Percentiles rank a stretch among this genome's conserved stretches.
Evolutionary conservation across 2,888 invertebrate species (phyloP).

Genomic region (Stictocephala bisonia): DNA sequence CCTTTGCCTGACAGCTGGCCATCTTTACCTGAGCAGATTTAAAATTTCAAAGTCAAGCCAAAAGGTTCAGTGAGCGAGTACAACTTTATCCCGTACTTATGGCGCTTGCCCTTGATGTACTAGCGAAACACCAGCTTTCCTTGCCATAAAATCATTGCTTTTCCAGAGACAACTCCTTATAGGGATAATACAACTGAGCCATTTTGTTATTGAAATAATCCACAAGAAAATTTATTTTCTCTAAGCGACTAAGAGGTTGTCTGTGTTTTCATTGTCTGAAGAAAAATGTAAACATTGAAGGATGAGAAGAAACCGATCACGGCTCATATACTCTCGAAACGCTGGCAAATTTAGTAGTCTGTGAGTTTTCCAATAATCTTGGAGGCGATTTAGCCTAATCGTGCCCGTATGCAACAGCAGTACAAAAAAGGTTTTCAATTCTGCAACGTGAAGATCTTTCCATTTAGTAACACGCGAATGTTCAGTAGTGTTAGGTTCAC

Average conservation of each 20-base stretch:
- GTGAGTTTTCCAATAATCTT: slow-evolving; percentile 13
- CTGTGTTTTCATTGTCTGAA: too few species aligned
- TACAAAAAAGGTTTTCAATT: background rate
- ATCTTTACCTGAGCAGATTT: background rate
- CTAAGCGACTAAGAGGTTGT: too few species aligned
- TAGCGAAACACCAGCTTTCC: too few species aligned
- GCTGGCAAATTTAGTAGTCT: background rate
- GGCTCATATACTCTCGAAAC: background rate
- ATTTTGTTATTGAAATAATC: too few species aligned
- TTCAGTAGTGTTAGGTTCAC: too few species aligned
- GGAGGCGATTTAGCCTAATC: background rate
- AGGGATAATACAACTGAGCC: too few species aligned
- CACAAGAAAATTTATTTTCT: too few species aligned
- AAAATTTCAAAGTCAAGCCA: background rate
- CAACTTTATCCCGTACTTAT: slow-evolving; percentile 11
- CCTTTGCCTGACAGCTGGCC: background rate
- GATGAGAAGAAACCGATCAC: background rate
- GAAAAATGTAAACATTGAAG: background rate
- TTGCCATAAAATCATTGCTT: too few species aligned
- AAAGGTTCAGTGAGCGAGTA: background rate
- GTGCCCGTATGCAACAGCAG: background rate
- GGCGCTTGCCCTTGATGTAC: background rate
- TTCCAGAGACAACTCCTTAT: too few species aligned
- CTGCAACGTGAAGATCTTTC: background rate
- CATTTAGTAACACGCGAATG: background rate